Evolutionary conservation across 2,113 vertebrate species (phyloP).

Genomic region (Apeltes quadracus): DNA sequence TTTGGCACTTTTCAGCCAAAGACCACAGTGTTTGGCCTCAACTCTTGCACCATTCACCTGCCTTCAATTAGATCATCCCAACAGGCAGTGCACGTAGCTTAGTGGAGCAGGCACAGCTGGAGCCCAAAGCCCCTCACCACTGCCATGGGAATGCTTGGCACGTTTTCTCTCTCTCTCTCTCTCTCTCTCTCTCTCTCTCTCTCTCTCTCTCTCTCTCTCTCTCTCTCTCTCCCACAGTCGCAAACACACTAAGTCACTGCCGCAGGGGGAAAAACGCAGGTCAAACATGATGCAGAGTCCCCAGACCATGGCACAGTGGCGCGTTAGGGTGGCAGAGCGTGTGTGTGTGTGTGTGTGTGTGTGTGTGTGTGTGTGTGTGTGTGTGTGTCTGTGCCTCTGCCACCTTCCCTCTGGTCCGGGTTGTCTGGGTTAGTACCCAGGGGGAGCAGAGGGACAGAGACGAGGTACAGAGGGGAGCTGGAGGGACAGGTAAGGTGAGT

Average conservation of each 20-base stretch:
- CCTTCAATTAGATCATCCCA: constrained; percentile 41
- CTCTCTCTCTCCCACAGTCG: constrained; percentile 4
- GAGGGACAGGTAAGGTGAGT: constrained; percentile 41
- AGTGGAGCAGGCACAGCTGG: constrained; percentile 57
- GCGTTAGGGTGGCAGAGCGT: constrained; percentile 13
- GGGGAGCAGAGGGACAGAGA: constrained; percentile 22
- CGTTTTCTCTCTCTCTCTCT: background rate
- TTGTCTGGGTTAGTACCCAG: constrained; percentile 59
- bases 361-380: constrained; percentile 8
- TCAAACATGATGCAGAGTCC: constrained; percentile 64
- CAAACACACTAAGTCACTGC: constrained; percentile 41
- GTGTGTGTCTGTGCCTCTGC: constrained; percentile 21
- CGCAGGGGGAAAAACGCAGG: constrained; percentile 58
- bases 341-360: background rate
- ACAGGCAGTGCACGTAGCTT: constrained; percentile 36
- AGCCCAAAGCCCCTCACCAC: constrained; percentile 30
- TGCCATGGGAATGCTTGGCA: constrained; percentile 54
- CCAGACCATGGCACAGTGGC: constrained; percentile 33
- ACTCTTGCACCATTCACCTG: constrained; percentile 38
- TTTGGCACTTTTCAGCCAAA: constrained; percentile 22
- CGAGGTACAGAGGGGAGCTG: constrained; percentile 12
- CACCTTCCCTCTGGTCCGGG: constrained; percentile 45
- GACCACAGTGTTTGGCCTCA: constrained; percentile 6
- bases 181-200: background rate
- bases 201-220: background rate